A percentile compares a stretch with the other conserved stretches of the same genome.
phyloP scores from a whole-genome alignment of 2,113 vertebrate species.

The Hippocampus comes region DNA sequence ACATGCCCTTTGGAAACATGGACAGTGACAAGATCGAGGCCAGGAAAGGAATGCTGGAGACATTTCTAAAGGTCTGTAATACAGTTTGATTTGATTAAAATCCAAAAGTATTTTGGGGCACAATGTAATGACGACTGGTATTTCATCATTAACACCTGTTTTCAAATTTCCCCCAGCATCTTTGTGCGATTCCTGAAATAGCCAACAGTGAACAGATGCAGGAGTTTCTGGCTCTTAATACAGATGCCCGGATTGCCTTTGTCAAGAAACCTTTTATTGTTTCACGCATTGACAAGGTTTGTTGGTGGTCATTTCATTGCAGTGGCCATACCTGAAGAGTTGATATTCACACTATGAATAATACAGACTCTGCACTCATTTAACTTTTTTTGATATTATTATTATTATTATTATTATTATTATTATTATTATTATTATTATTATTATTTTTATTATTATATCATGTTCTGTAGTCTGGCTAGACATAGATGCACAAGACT shows the following conservation, averaged over 20 bases:
- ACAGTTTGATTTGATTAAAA: not conserved
- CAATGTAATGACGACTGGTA: not conserved
- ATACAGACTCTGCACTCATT: not conserved
- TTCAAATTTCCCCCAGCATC: slow-evolving; percentile 73
- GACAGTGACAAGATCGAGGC: slow-evolving; percentile 96
- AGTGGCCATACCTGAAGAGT: not conserved
- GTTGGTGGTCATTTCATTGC: not conserved
- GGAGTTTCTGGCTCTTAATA: slow-evolving; percentile 95
- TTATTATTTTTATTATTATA: not conserved
- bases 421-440: too few relatives aligned
- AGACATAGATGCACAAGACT: not conserved
- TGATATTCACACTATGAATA: not conserved
- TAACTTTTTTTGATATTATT: not conserved
- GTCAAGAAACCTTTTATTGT: slow-evolving; percentile 94
- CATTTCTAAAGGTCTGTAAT: slow-evolving; percentile 85
- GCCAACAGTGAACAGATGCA: slow-evolving; percentile 93
- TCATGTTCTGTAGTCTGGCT: not conserved
- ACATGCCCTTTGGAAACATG: slow-evolving; percentile 98
- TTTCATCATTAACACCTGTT: not conserved
- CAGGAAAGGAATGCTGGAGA: slow-evolving; percentile 87
- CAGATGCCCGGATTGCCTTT: slow-evolving; percentile 91
- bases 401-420: not conserved
- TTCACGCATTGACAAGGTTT: slow-evolving; percentile 93
- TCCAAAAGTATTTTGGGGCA: not conserved
- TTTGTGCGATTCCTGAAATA: slow-evolving; percentile 86